phyloP scores from a whole-genome alignment of 2,888 invertebrate genomes.

The Drosophila subsilvestris region DNA sequence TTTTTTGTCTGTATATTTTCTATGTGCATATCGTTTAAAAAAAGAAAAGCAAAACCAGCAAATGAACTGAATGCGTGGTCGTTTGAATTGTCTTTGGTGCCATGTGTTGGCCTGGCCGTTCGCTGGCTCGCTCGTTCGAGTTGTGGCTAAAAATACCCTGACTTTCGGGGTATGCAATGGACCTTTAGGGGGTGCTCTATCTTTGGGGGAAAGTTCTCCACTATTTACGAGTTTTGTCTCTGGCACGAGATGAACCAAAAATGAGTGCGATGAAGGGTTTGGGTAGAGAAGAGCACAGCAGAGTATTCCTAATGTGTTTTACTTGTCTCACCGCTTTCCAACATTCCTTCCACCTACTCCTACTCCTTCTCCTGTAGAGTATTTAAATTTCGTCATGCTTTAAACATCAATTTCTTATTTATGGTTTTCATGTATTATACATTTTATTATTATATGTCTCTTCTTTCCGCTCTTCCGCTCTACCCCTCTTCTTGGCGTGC shows the following conservation, averaged over 20 bases:
- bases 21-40: neutral
- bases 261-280: neutral
- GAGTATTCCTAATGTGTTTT: neutral
- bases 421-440: conserved; percentile 6
- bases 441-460: neutral
- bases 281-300: neutral
- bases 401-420: neutral
- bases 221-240: neutral
- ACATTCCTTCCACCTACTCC: neutral
- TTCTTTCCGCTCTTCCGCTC: neutral
- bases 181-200: neutral
- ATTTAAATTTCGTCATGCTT: neutral
- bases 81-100: neutral
- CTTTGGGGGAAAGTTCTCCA: neutral
- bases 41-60: neutral
- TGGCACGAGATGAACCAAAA: neutral
- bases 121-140: neutral
- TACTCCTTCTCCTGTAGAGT: neutral
- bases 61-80: conserved; percentile 13
- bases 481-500: conserved; percentile 1
- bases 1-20: neutral
- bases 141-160: neutral
- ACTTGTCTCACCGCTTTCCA: neutral
- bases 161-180: neutral
- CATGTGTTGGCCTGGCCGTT: neutral